Evolutionary conservation across 2,797 vertebrate genomes (phyloP), one percentile per base, ranked within the genome.

Genomic region (Muscicapa striata): DNA sequence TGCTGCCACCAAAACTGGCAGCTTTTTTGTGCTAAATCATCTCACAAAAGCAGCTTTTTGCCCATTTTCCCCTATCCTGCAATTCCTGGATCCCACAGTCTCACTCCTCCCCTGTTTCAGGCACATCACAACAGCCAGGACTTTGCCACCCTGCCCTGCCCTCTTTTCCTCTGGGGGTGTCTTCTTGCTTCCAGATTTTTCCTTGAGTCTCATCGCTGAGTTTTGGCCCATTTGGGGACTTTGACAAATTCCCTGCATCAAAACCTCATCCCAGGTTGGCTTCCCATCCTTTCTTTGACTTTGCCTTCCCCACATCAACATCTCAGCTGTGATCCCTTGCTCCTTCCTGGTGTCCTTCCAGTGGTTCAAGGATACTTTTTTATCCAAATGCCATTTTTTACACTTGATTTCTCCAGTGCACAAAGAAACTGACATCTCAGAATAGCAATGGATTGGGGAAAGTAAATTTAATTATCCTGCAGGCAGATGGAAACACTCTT

Each of bases 31-130:
- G 55, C 40, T 8, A 69, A 69, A 59, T 54, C 17, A 40, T 32
- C 57, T 67, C 41, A 36, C 13, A 45, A 7, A 5, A 4, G 15
- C 0, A 2, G 3, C 0, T 30, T 38, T 89, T 16, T 55, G 51
- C 9, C 26, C 26, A 9, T 51, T 24, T 3, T 55, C 76, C 43
- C 13, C 55, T 29, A 2, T 40, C 59, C 59, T 32, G 57, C 57
- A 69, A 0, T 32, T 24, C 43, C 46, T 30, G 43, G 8, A 24
- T 66, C n/a, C 36, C 46, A 17, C 4, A 58, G 13, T 58, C 13
- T 54, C 34, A 61, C 23, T 22, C n/a, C 43, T 55, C 70, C 8
- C 24, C 29, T 67, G 26, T 11, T 68, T 41, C 20, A 41, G 81
- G 48, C 38, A 17, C 32, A 32, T 18, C 4, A 2, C 32, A 67